These are phyloP conservation scores for Apis cerana DNA, from an alignment of 1,140 invertebrate genomes.

Conservation along the genomic window DNA sequence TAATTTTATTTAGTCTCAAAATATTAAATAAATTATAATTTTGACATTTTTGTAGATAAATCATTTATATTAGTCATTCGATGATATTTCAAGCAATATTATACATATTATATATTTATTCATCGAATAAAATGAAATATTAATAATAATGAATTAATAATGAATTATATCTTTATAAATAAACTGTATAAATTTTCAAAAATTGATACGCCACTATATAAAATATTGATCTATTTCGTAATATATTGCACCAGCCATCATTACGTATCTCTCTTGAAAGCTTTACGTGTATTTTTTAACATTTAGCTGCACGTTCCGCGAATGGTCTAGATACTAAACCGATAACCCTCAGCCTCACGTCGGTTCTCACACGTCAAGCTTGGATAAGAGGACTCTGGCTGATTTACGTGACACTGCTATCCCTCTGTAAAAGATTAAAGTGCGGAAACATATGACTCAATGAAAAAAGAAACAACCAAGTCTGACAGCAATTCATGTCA, in stretches of 20 bases:
- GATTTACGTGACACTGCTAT: slow-evolving; percentile 37
- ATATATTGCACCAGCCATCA: not conserved
- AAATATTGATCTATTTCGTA: too few species aligned
- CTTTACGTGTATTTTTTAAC: not conserved
- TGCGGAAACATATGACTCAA: slow-evolving; percentile 20
- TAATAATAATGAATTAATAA: too few species aligned
- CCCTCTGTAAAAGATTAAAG: slow-evolving; percentile 33
- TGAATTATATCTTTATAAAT: too few species aligned
- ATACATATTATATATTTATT: too few species aligned
- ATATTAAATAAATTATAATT: too few species aligned
- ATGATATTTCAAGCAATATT: too few species aligned
- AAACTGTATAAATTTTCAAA: too few species aligned
- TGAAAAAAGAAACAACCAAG: slow-evolving; percentile 31
- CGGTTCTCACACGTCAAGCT: slow-evolving; percentile 27
- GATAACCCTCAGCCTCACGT: slow-evolving; percentile 30
- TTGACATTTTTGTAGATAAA: too few species aligned
- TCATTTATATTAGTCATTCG: too few species aligned
- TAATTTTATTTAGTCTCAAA: too few species aligned
- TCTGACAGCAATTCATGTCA: not conserved
- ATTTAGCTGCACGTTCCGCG: not conserved
- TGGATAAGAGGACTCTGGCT: slow-evolving; percentile 37
- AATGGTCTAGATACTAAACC: slow-evolving; percentile 22
- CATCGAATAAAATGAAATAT: too few species aligned
- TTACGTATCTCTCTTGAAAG: not conserved
- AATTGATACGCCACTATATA: too few species aligned